phyloP scores from a whole-genome alignment of 2,113 vertebrate genomes.

The Cebidichthys violaceus region DNA sequence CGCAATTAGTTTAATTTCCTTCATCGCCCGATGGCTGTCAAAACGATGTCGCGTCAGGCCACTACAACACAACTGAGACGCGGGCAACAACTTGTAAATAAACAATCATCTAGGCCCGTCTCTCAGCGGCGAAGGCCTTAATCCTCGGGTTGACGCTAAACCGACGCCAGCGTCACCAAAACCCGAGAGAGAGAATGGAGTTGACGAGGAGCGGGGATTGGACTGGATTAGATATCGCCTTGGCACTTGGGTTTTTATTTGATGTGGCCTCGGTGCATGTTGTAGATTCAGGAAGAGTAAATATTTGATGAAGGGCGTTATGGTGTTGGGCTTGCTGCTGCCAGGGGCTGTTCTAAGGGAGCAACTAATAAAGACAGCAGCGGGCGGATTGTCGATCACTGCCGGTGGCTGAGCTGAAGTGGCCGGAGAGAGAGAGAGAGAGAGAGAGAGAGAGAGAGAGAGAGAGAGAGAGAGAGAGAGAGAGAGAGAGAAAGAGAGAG shows the following conservation, averaged over 20 bases:
- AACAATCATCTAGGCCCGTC: constrained; percentile 66
- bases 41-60: constrained; percentile 59
- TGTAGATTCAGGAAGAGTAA: constrained; percentile 70
- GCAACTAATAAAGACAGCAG: constrained; percentile 67
- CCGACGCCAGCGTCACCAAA: constrained; percentile 65
- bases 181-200: constrained; percentile 62
- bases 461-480: too few relatives aligned
- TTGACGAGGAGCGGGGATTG: constrained; percentile 59
- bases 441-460: too few relatives aligned
- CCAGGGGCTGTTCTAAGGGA: constrained; percentile 57
- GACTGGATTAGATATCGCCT: constrained; percentile 72
- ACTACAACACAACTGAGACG: constrained; percentile 39
- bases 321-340: constrained; percentile 57
- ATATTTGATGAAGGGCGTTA: constrained; percentile 77
- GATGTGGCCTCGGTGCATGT: constrained; percentile 63
- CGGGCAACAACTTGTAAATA: constrained; percentile 66
- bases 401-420: constrained; percentile 40
- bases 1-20: constrained; percentile 79
- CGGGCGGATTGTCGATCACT: constrained; percentile 62
- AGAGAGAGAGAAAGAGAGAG: neutral
- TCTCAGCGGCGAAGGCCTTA: constrained; percentile 43
- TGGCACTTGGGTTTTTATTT: constrained; percentile 70
- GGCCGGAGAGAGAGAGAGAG: constrained; percentile 43
- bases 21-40: constrained; percentile 74
- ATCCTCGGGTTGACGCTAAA: constrained; percentile 71